Evolutionary conservation across 2,113 vertebrate genomes (phyloP).

Genomic region (Callospermophilus lateralis): DNA sequence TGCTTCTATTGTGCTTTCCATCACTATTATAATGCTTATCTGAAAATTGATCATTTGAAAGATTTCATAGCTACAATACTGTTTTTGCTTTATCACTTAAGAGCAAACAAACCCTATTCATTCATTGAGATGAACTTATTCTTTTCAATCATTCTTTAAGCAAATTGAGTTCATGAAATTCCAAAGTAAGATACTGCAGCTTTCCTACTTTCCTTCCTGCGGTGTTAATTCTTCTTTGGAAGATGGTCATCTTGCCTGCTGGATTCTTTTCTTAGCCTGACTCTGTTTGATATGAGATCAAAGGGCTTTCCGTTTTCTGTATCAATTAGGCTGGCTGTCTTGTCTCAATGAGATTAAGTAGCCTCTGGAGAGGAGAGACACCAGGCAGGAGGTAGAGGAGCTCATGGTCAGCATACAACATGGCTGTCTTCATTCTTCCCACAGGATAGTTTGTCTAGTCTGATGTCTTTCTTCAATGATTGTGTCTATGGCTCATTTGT

Average conservation of each 20-base stretch:
- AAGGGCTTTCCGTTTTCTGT: conserved; percentile 63
- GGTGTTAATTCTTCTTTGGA: conserved; percentile 19
- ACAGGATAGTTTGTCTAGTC: conserved; percentile 55
- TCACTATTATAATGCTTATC: background rate
- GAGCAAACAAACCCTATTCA: conserved; percentile 18
- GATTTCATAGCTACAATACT: conserved; percentile 11
- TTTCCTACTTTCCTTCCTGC: conserved; percentile 25
- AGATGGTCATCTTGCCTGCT: background rate
- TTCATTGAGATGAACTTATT: conserved; percentile 15
- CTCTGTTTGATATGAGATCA: conserved; percentile 68
- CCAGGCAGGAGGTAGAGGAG: conserved; percentile 1
- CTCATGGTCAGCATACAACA: conserved; percentile 30
- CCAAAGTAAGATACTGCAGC: conserved; percentile 38
- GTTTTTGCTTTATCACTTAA: conserved; percentile 31
- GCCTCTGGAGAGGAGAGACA: conserved; percentile 51
- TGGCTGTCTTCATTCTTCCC: conserved; percentile 69
- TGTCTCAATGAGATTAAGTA: conserved; percentile 70
- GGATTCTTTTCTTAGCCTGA: conserved; percentile 38
- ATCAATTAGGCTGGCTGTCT: conserved; percentile 68
- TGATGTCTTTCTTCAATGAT: conserved; percentile 71
- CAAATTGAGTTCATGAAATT: conserved; percentile 28
- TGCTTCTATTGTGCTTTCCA: conserved; percentile 13
- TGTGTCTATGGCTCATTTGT: conserved; percentile 56
- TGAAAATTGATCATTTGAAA: conserved; percentile 41
- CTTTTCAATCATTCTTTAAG: conserved; percentile 36